A percentile compares a stretch with the other conserved stretches of the same genome.
Conservation (phyloP, 2,888 invertebrate species). For the Spodoptera exigua region DNA sequence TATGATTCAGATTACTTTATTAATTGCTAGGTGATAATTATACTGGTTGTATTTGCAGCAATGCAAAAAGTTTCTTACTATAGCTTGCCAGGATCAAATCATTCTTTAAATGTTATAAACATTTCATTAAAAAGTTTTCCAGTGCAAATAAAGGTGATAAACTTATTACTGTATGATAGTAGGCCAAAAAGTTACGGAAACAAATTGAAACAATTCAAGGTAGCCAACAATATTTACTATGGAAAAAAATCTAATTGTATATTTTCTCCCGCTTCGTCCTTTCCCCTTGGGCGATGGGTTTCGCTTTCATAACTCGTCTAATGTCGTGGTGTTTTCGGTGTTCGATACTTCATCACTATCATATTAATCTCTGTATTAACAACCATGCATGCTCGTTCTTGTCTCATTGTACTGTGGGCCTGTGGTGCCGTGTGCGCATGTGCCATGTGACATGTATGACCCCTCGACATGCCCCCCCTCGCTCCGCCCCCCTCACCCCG, state of each 20-base stretch:
- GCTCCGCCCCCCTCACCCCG: conserved; percentile 79
- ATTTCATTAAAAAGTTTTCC: too few species aligned
- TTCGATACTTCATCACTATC: conserved; percentile 72
- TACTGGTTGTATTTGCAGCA: too few species aligned
- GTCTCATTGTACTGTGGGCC: conserved; percentile 64
- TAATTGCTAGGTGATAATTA: too few species aligned
- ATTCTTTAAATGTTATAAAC: too few species aligned
- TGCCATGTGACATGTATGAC: conserved; percentile 58
- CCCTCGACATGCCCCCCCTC: conserved; percentile 50
- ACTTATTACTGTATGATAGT: too few species aligned
- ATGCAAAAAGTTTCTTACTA: too few species aligned
- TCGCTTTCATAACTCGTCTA: conserved; percentile 81
- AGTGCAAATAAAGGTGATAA: too few species aligned
- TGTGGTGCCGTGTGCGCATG: conserved; percentile 59
- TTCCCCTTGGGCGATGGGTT: conserved; percentile 75
- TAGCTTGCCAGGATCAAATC: too few species aligned
- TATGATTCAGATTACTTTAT: conserved; percentile 45
- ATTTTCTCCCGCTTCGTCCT: conserved; percentile 72
- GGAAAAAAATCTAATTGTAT: conserved; percentile 59
- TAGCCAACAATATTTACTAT: too few species aligned
- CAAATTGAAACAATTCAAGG: too few species aligned
- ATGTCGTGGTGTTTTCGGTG: conserved; percentile 79
- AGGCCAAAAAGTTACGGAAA: too few species aligned
- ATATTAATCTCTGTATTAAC: conserved; percentile 70
- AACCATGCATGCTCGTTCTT: conserved; percentile 69